Evolutionary conservation across 1,140 invertebrate genomes (phyloP), one percentile per base, ranked within the genome.

Genomic region (Philaenus spumarius): DNA sequence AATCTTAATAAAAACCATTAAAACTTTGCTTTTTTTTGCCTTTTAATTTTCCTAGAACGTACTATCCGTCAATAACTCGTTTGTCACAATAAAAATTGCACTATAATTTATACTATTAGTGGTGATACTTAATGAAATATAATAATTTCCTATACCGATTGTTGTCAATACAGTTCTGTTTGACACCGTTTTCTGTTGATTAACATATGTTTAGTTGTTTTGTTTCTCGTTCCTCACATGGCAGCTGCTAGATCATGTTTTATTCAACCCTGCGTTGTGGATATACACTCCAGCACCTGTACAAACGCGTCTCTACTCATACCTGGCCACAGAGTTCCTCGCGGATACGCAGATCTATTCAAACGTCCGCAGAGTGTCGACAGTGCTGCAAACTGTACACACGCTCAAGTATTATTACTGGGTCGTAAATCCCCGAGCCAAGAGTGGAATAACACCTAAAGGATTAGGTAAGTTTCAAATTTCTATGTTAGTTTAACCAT

Each of bases 341-440:
- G 90, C 90, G 58, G 94, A 98, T 75, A 95, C 93, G 1, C 93
- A 97, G 73, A 97, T 98, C 66, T 98, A 97, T 76, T 94, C 90
- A 62, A 97, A 96, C 73, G 95, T 99, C 17, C 79, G 97, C 37
- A 80, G 96, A 51, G 94, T 98, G 42, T 95, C 93, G 65, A 98
- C 96, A 1, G 95, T 99, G 0, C 79, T 99, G 7, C 95, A 99
- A 77, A 97, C 95, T 0, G 93, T 99, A 61, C 95, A 99, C 71
- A 95, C 97, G 0, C 79, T 99, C 26, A 99, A 99, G 76, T 97
- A 95, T 71, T 99, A 98, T 75, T 99, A 99, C 72, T 99, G 96
- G 95, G 91, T 99, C 14, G 88, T 92, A 2, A 97, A 95, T 81
- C 96, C 96, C 1, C 80, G 90, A 63, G 82, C 90, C 35, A 94